A percentile compares a stretch with the other conserved stretches of the same genome.
Conservation (phyloP, 1,140 invertebrate species). For the Eufriesea mexicana region DNA sequence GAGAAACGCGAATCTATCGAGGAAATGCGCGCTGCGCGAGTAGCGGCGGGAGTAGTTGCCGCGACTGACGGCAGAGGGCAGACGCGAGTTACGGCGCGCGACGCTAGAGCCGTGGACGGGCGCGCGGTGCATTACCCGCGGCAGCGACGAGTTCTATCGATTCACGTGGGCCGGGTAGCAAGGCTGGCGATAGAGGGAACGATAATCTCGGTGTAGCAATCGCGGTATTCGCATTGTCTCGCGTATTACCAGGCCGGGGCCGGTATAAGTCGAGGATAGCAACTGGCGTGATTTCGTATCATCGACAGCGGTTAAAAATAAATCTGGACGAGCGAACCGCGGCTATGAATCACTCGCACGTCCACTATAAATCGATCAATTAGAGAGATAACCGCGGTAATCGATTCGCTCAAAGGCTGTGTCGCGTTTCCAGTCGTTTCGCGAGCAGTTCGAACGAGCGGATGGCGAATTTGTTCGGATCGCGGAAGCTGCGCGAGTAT, state of each 20-base stretch:
- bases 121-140: slow-evolving; percentile 29
- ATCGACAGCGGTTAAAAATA: background rate
- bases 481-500: slow-evolving; percentile 48
- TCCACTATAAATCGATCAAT: slow-evolving; percentile 8
- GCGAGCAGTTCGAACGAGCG: background rate
- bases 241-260: background rate
- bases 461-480: slow-evolving; percentile 17
- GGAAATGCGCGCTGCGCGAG: too few relatives aligned
- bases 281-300: background rate
- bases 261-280: background rate
- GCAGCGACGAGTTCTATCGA: slow-evolving; percentile 40
- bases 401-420: background rate
- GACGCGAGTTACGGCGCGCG: slow-evolving; percentile 20
- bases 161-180: slow-evolving; percentile 42
- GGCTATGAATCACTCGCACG: background rate
- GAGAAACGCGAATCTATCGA: too few relatives aligned
- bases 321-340: background rate
- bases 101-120: slow-evolving; percentile 31
- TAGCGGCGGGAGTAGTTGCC: background rate
- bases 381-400: slow-evolving; percentile 2
- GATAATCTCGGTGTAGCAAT: slow-evolving; percentile 52
- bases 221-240: slow-evolving; percentile 51
- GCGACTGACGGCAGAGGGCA: background rate
- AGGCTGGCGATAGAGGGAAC: slow-evolving; percentile 50
- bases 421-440: background rate